phyloP scores from a whole-genome alignment of 64 coral and sea anemone genomes.

The Acropora tenuis region DNA sequence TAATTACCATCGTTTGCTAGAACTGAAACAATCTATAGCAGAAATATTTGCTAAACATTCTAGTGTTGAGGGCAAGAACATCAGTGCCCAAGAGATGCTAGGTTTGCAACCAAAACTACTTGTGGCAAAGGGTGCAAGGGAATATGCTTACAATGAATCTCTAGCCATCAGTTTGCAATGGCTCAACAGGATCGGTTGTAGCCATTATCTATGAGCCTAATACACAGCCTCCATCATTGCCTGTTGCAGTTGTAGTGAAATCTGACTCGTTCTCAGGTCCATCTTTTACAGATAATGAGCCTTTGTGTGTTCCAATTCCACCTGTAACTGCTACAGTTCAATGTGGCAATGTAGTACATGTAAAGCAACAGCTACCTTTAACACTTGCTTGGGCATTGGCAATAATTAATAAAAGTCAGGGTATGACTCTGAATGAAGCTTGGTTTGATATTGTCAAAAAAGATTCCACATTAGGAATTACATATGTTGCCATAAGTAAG shows the following conservation, averaged over 20 bases:
- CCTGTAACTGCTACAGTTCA: background rate
- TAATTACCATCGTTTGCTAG: background rate
- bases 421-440: slow-evolving; percentile 12
- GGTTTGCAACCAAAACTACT: background rate
- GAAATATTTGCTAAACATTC: background rate
- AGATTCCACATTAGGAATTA: slow-evolving; percentile 43
- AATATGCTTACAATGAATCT: background rate
- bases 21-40: background rate
- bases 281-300: background rate
- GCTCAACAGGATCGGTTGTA: background rate
- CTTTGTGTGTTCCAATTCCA: background rate
- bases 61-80: background rate
- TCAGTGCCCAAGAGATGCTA: background rate
- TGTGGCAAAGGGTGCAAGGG: background rate
- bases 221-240: background rate
- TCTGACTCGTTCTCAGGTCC: background rate
- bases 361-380: background rate
- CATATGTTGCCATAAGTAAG: slow-evolving; percentile 38
- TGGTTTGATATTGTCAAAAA: slow-evolving; percentile 56
- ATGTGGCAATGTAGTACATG: background rate
- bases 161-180: background rate
- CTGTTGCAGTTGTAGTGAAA: background rate
- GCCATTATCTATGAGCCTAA: background rate
- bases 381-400: background rate
- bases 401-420: slow-evolving; percentile 47